Conservation (phyloP, 1,140 invertebrate species). For the Drosophila aff. region DNA sequence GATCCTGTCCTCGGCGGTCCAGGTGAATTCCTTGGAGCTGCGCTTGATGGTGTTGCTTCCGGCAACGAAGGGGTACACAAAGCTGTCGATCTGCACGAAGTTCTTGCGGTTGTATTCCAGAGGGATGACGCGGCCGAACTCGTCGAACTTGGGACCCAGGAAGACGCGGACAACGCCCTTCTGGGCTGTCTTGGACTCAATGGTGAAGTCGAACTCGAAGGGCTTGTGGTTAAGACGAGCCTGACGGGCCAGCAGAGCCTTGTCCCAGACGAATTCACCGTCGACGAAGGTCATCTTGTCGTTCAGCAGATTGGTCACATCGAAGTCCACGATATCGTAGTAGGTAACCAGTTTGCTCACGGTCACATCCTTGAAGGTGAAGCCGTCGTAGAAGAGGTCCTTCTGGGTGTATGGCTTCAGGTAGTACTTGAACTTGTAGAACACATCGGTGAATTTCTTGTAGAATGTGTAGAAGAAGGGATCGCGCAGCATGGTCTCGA, state of each 20-base stretch:
- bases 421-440: slow-evolving; percentile 86
- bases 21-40: slow-evolving; percentile 88
- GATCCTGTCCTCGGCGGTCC: slow-evolving; percentile 88
- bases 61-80: slow-evolving; percentile 87
- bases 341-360: slow-evolving; percentile 90
- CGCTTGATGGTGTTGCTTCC: slow-evolving; percentile 89
- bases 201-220: slow-evolving; percentile 87
- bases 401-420: slow-evolving; percentile 87
- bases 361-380: slow-evolving; percentile 88
- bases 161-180: slow-evolving; percentile 86
- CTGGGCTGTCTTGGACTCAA: slow-evolving; percentile 85
- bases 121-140: slow-evolving; percentile 86
- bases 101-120: slow-evolving; percentile 87
- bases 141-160: slow-evolving; percentile 87
- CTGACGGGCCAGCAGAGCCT: slow-evolving; percentile 81
- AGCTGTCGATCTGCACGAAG: slow-evolving; percentile 90
- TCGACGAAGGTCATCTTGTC: slow-evolving; percentile 79
- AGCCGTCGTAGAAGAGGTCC: slow-evolving; percentile 87
- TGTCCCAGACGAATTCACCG: slow-evolving; percentile 77
- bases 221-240: slow-evolving; percentile 88
- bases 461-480: slow-evolving; percentile 89
- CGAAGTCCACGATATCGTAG: slow-evolving; percentile 89
- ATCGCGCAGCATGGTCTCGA: slow-evolving; percentile 88
- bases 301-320: slow-evolving; percentile 89
- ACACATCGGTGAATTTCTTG: slow-evolving; percentile 86